Evolutionary conservation across 2,113 vertebrate species (phyloP).

Genomic region (Hyaena hyaena): DNA sequence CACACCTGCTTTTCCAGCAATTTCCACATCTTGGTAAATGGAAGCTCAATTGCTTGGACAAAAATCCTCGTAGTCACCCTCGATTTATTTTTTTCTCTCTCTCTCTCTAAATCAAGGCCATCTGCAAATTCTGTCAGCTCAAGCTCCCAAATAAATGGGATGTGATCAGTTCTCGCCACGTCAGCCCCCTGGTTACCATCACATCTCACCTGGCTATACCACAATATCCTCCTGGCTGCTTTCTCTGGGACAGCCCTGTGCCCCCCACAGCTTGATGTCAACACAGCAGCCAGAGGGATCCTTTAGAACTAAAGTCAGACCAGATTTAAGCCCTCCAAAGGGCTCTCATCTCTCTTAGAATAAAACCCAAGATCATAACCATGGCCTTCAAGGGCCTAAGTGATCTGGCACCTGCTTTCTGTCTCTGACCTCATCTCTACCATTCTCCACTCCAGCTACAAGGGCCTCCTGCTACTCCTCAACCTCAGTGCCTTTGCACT

Average conservation of each 20-base stretch:
- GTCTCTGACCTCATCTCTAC: background rate
- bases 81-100: background rate
- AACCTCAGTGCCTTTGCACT: background rate
- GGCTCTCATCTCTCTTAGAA: background rate
- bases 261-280: background rate
- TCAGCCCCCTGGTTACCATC: fast-evolving
- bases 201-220: fast-evolving
- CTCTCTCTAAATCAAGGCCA: background rate
- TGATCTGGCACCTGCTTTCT: background rate
- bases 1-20: too few relatives aligned
- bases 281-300: background rate
- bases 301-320: background rate
- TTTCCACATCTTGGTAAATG: background rate
- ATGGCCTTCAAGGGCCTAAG: background rate
- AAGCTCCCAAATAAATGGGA: background rate
- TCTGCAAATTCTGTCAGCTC: background rate
- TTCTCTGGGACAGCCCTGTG: background rate
- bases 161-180: background rate
- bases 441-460: background rate
- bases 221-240: fast-evolving
- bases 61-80: background rate
- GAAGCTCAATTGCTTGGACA: background rate
- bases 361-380: background rate
- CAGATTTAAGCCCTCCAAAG: background rate
- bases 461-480: background rate